A percentile compares a stretch with the other conserved stretches of the same genome.
Conservation (phyloP, 2,888 invertebrate species). For the Anodontia alba region DNA sequence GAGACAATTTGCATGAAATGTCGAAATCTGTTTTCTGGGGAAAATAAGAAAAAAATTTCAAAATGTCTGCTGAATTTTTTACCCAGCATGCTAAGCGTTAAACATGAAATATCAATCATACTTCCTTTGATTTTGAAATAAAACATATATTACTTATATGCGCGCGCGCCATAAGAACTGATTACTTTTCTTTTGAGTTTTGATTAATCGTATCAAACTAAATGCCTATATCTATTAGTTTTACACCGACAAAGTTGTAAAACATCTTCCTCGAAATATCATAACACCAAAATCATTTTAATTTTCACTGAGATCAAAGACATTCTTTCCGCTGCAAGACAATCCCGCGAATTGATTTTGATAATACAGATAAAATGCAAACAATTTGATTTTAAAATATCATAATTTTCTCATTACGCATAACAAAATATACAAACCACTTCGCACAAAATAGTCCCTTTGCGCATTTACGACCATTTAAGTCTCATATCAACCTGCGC, state of each 20-base stretch:
- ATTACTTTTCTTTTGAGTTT: background rate
- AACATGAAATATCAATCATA: slow-evolving; percentile 3
- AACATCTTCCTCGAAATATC: background rate
- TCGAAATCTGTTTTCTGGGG: too few relatives aligned
- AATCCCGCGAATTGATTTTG: background rate
- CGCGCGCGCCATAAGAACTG: background rate
- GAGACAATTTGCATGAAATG: too few relatives aligned
- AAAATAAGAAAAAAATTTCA: too few relatives aligned
- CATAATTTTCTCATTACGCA: background rate
- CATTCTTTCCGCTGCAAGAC: background rate
- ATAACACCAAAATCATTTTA: slow-evolving; percentile 7
- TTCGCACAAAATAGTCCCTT: too few relatives aligned
- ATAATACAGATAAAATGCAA: background rate
- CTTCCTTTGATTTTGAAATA: slow-evolving; percentile 13
- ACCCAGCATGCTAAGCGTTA: too few relatives aligned
- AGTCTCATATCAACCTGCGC: background rate
- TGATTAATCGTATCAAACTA: background rate
- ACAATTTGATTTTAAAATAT: background rate
- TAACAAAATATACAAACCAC: too few relatives aligned
- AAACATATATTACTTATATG: background rate
- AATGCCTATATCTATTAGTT: slow-evolving; percentile 5
- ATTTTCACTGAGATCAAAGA: slow-evolving; percentile 1
- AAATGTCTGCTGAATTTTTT: too few relatives aligned
- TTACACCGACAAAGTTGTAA: background rate
- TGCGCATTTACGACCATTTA: background rate